Evolutionary conservation across 2,888 invertebrate genomes (phyloP), one percentile per base, ranked within the genome.

Genomic region (Habroteleia sp.): DNA sequence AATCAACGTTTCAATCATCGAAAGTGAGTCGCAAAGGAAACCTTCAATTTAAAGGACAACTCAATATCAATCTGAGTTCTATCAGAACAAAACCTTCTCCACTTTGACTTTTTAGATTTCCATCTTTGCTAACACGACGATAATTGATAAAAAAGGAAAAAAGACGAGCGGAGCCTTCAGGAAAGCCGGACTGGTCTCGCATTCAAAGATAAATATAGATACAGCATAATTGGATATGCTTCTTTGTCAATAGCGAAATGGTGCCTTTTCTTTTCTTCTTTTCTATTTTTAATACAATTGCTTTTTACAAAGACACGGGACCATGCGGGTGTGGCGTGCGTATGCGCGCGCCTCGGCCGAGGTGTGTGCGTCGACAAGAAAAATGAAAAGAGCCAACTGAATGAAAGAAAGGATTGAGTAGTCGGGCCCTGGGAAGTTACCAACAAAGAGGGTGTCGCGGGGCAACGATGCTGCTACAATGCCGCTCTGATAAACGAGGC

Each of bases 321-420:
- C 31, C 54, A 77, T 74, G 72, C 54, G 63, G 73, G 50, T 72
- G 74, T 76, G 74, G 72, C 56, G 62, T 65, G 71, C 62, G 69
- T 73, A 58, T 69, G 48, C 62, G 72, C 72, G 48, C 56, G 42
- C 48, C 42, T 8, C 23, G 17, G 33, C 27, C 16, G 48, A 60
- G 48, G 58, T 58, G 66, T 68, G 66, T 65, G 63, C 35, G 73
- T 58, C 60, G 65, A 52, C 71, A 77, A 82, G 81, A 82, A 82
- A 84, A 82, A 82, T 84, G 84, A 85, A 86, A 85, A 85, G 84
- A 84, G 77, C 74, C 54, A 77, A 77, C 80, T 80, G 83, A 81
- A 84, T 80, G 84, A 85, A 87, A 85, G 84, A 84, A 87, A 87
- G 86, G 86, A 87, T 87, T 86, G 87, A 87, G 87, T 82, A 83